Evolutionary conservation across 2,888 invertebrate genomes (phyloP).

Genomic region (Scaptomyza flava): DNA sequence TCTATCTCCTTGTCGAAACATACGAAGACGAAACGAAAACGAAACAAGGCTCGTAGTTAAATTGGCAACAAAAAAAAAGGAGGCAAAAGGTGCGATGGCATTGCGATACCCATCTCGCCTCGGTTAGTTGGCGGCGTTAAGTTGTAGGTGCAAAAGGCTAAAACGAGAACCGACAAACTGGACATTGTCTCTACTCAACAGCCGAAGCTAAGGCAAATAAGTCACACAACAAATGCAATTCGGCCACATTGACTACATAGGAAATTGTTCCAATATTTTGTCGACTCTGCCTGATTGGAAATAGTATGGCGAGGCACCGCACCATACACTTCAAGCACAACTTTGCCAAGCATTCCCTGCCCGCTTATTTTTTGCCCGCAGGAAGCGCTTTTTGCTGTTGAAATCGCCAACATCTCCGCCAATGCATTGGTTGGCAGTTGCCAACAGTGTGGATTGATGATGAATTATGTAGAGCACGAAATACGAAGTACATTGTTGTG

Average conservation of each 20-base stretch:
- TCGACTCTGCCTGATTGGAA: slow-evolving; percentile 67
- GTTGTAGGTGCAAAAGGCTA: slow-evolving; percentile 72
- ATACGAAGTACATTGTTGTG: slow-evolving; percentile 62
- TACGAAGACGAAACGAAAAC: slow-evolving; percentile 55
- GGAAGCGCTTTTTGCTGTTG: slow-evolving; percentile 39
- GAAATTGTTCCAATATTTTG: slow-evolving; percentile 77
- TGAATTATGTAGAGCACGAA: slow-evolving; percentile 84
- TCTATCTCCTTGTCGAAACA: slow-evolving; percentile 46
- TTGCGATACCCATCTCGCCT: slow-evolving; percentile 39
- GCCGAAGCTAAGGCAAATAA: slow-evolving; percentile 60
- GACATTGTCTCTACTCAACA: slow-evolving; percentile 39
- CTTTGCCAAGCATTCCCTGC: slow-evolving; percentile 2
- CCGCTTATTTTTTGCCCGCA: slow-evolving; percentile 57
- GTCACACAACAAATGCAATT: slow-evolving; percentile 64
- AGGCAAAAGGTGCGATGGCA: slow-evolving; percentile 56
- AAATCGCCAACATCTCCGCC: slow-evolving; percentile 50
- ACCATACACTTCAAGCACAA: slow-evolving; percentile 4
- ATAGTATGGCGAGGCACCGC: slow-evolving; percentile 47
- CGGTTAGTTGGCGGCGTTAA: slow-evolving; percentile 70
- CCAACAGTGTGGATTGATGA: slow-evolving; percentile 76
- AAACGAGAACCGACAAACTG: slow-evolving; percentile 42
- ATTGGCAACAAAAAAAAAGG: slow-evolving; percentile 53
- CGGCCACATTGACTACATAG: slow-evolving; percentile 47
- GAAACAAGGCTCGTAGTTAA: slow-evolving; percentile 61
- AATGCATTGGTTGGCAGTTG: slow-evolving; percentile 43